Evolutionary conservation across 2,797 vertebrate genomes (phyloP).

Genomic region (Neosilurus hyrtlii): DNA sequence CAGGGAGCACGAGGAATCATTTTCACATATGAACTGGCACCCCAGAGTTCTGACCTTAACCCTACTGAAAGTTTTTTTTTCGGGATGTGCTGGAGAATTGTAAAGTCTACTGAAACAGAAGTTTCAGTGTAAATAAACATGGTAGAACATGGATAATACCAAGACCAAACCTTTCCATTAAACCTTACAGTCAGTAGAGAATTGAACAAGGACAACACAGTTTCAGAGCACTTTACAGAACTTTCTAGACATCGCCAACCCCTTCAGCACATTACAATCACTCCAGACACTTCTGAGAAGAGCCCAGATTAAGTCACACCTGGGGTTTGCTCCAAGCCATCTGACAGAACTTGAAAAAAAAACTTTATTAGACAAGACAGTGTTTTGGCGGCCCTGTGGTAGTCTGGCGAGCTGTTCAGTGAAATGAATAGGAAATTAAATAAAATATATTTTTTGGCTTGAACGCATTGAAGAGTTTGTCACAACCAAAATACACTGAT

Average conservation of each 20-base stretch:
- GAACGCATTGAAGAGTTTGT: background rate
- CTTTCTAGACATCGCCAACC: background rate
- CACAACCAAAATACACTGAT: background rate
- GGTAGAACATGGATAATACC: background rate
- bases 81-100: background rate
- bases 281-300: background rate
- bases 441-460: background rate
- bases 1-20: too few relatives aligned
- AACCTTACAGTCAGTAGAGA: background rate
- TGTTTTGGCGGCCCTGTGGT: too few relatives aligned
- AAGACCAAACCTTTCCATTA: background rate
- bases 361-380: background rate
- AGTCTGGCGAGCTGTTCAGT: too few relatives aligned
- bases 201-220: background rate
- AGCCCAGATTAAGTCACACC: background rate
- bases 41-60: too few relatives aligned
- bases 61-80: too few relatives aligned
- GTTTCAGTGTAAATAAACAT: background rate
- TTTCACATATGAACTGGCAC: too few relatives aligned
- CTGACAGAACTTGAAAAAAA: background rate
- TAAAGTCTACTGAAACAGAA: background rate
- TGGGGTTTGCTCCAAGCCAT: background rate
- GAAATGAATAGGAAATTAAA: too few relatives aligned
- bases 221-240: background rate
- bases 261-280: background rate